A percentile compares a stretch with the other conserved stretches of the same genome.
phyloP scores from a whole-genome alignment of 2,888 invertebrate species.

The Drosophila quinaria region DNA sequence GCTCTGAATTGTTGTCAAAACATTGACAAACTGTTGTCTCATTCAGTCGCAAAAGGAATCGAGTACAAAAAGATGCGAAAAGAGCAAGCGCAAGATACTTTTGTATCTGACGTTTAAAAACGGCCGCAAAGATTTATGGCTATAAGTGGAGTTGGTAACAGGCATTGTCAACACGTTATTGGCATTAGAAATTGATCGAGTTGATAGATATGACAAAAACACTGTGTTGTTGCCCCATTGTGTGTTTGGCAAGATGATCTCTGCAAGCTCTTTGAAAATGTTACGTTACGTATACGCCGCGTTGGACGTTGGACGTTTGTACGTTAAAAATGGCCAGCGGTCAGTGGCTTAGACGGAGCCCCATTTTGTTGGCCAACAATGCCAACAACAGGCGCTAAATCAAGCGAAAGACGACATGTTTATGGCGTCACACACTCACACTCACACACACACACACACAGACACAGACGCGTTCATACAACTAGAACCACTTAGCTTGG shows the following conservation, averaged over 20 bases:
- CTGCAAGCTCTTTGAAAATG: not conserved
- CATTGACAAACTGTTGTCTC: conserved; percentile 23
- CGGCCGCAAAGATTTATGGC: conserved; percentile 77
- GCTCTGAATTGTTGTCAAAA: conserved; percentile 15
- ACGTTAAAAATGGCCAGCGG: conserved; percentile 41
- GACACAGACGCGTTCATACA: conserved; percentile 38
- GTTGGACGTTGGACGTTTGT: conserved; percentile 18
- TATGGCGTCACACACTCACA: conserved; percentile 78
- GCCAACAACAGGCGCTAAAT: conserved; percentile 68
- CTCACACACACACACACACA: conserved; percentile 55
- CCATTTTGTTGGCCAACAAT: conserved; percentile 57
- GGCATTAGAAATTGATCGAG: conserved; percentile 60
- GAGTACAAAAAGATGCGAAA: conserved; percentile 21
- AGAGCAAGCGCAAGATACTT: conserved; percentile 15
- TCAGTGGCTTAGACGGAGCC: conserved; percentile 73
- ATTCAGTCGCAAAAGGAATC: not conserved
- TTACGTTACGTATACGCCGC: conserved; percentile 66
- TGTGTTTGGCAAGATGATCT: conserved; percentile 26
- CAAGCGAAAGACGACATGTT: conserved; percentile 86
- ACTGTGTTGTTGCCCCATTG: conserved; percentile 38
- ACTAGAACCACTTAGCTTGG: conserved; percentile 69
- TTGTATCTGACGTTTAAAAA: conserved; percentile 45
- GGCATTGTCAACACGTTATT: conserved; percentile 53
- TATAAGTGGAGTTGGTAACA: conserved; percentile 35
- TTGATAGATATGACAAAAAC: conserved; percentile 46